Base-by-base conservation (phyloP, 1,140 invertebrate species). In the Psilanteris sp. region DNA sequence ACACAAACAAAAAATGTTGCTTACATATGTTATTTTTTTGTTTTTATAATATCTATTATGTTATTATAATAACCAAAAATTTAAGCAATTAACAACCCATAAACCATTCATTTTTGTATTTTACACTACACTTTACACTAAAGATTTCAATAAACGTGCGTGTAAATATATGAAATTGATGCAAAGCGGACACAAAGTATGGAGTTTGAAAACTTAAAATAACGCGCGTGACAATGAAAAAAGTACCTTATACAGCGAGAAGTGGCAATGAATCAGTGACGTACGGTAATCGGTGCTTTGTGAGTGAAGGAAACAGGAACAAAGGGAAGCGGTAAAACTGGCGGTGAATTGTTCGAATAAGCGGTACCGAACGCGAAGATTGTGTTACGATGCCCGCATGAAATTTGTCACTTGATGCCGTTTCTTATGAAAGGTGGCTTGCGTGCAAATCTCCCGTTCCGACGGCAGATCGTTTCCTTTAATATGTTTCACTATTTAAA, bases 291-390 rank as follows among this genome's bases (percentile, higher is more conserved):
- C 34, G 44, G 46, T 43, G 27, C 43, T 57, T 37, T 10, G 13
- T 46, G 46, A 71, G 52, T 27, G 27, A 64, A 46, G 31, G 27
- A 43, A 32, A 39, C 61, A 74, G 72, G 68, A 78, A 68, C 67
- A 72, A 81, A 44, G 37, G 27, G 77, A 82, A 43, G 26, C 44
- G 10, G 24, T 15, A 27, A 27, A 67, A 68, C 83, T 86, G 82
- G 55, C 76, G 82, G 83, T 72, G 72, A 83, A 85, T 85, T 84
- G 84, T 86, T 82, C 77, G 67, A 62, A 79, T 76, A 57, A 32
- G 48, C 34, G 46, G 80, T 46, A 67, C 44, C 62, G 59, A 73
- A 77, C 41, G 48, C 52, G 41, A 76, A 76, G 79, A 83, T 84
- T 76, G 34, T 72, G 55, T 84, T 83, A 82, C 81, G 37, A 41